Evolutionary conservation across 2,797 vertebrate species (phyloP).

Genomic region (Micrastur ruficollis): DNA sequence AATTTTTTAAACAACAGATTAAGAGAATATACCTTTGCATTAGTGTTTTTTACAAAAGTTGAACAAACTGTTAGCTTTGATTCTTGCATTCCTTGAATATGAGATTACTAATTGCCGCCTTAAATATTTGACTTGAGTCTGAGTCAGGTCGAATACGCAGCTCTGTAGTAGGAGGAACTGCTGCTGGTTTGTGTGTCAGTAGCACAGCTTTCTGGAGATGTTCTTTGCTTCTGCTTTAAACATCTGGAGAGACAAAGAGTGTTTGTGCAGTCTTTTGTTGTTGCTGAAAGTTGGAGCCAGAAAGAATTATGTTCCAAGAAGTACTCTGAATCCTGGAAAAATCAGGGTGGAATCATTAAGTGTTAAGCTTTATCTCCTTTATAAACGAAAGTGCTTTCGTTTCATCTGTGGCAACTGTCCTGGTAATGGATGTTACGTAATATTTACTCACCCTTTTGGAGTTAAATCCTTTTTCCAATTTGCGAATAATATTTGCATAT

Average conservation of each 20-base stretch:
- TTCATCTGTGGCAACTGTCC: neutral
- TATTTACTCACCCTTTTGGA: neutral
- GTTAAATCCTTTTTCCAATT: neutral
- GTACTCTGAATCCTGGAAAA: neutral
- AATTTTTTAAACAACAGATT: neutral
- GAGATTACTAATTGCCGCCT: neutral
- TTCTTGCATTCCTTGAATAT: neutral
- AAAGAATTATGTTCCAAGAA: neutral
- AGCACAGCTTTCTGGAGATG: neutral
- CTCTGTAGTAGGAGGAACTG: neutral
- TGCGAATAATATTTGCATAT: neutral
- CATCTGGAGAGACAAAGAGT: slow-evolving; percentile 17
- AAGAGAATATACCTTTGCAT: neutral
- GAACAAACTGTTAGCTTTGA: neutral
- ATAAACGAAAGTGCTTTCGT: neutral
- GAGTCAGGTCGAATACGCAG: neutral
- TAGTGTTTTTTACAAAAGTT: neutral
- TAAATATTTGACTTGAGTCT: neutral
- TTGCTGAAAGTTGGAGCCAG: neutral
- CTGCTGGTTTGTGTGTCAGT: slow-evolving; percentile 25
- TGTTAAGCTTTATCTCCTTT: neutral
- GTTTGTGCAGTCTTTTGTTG: neutral
- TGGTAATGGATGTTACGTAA: neutral
- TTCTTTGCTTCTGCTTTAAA: neutral
- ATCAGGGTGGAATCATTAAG: neutral